Evolutionary conservation across 1,140 invertebrate genomes (phyloP).

Genomic region (Ips nitidus): DNA sequence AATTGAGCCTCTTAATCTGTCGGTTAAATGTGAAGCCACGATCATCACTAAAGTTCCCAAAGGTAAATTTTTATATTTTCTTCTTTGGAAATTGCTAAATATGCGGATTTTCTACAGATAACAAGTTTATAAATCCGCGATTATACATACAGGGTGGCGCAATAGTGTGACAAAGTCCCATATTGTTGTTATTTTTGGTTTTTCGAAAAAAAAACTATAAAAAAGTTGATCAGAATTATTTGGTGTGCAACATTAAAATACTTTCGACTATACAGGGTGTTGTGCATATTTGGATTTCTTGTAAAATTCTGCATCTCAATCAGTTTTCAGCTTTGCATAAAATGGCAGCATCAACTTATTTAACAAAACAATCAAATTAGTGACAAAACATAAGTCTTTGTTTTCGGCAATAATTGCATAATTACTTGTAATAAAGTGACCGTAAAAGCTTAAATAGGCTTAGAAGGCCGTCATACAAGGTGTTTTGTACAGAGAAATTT

Average conservation of each 20-base stretch:
- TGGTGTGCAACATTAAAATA: no score
- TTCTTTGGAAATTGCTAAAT: not conserved
- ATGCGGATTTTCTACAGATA: no score
- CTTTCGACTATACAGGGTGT: no score
- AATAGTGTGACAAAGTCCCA: no score
- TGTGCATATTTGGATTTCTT: not conserved
- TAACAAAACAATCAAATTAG: no score
- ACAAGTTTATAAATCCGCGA: not conserved
- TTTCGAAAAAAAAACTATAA: no score
- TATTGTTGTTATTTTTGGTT: no score
- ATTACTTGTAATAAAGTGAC: not conserved
- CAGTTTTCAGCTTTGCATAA: not conserved
- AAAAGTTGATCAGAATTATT: no score
- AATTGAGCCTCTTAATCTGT: slow-evolving; percentile 48
- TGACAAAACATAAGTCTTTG: no score
- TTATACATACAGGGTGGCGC: not conserved
- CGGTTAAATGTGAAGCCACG: slow-evolving; percentile 43
- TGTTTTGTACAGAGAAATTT: no score
- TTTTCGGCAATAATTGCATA: not conserved
- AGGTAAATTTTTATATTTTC: slow-evolving; percentile 34
- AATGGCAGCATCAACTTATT: no score
- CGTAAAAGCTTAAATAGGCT: not conserved
- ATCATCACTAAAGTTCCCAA: slow-evolving; percentile 43
- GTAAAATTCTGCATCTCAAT: not conserved
- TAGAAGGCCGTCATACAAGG: no score